Base-by-base conservation (phyloP, 2,113 vertebrate species). In the Brachyhypopomus occidentalis region DNA sequence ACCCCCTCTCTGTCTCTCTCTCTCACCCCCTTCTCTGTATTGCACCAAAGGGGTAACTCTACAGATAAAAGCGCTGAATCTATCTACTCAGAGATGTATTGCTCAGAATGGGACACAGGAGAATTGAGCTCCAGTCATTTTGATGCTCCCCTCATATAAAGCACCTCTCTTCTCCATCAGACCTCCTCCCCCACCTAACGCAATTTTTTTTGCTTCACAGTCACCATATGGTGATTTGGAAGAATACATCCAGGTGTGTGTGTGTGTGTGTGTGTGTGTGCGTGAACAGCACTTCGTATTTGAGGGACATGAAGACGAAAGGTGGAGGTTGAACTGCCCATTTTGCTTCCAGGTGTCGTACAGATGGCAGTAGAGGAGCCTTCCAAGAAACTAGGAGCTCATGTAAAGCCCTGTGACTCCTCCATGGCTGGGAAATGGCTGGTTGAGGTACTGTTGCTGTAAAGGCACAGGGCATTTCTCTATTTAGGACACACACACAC, bases 61-160 rank as follows among this genome's bases (percentile, higher is more conserved):
- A 79, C 22, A 82, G 80, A 88, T 86, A 86, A 89, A 89, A 86
- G 75, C 75, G 80, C 80, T 74, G 82, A 81, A 88, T 88, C 86
- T 72, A 77, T 86, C 76, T 82, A 75, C 78, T 89, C 87, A 89
- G 87, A 79, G 80, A 91, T 89, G 85, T 89, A 92, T 89, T 89
- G 87, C 86, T 84, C 80, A 66, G 85, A 90, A 92, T 86, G 86
- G 89, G 88, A 84, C 88, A 74, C 86, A 23, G 67, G 87, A 88
- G 89, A 87, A 87, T 87, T 85, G 78, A 82, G 36, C 58, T 78
- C 75, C 74, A 83, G 86, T 86, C 70, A 82, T 64, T 70, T 78
- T 83, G 80, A 85, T 83, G 58, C 83, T 86, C 87, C 85, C 84
- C 85, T 66, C 77, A 85, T 82, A 82, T 82, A 82, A 85, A 82